These are phyloP conservation scores for Metridium senile DNA, from an alignment of 92 coral and sea anemone species.

Conservation along the genomic window DNA sequence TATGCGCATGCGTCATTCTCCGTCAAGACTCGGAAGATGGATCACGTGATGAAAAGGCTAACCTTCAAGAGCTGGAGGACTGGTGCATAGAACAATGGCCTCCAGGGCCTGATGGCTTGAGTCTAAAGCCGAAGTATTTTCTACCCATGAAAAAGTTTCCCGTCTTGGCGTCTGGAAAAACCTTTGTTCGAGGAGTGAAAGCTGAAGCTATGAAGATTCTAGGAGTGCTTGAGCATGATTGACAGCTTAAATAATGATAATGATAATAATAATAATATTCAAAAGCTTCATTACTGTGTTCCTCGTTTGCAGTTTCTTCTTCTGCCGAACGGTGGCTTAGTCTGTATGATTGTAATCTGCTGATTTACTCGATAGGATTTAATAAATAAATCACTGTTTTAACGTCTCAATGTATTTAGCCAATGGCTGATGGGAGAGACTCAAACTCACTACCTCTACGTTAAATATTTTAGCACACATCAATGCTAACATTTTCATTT, in stretches of 20 bases:
- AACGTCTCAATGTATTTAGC: no score
- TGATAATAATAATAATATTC: not conserved
- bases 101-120: slow-evolving; percentile 20
- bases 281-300: no score
- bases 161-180: slow-evolving; percentile 4
- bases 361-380: no score
- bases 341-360: no score
- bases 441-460: no score
- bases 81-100: slow-evolving; percentile 38
- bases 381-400: no score
- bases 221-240: not conserved
- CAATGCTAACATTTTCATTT: no score
- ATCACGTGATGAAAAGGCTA: not conserved
- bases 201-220: not conserved
- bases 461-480: no score
- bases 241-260: no score
- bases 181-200: slow-evolving; percentile 13
- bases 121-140: slow-evolving; percentile 28
- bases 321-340: no score
- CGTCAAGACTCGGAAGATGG: not conserved
- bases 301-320: no score
- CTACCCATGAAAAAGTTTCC: slow-evolving; percentile 28
- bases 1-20: slow-evolving; percentile 48
- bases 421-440: no score
- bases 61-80: slow-evolving; percentile 12